Percentiles rank a stretch among this genome's conserved stretches.
Evolutionary conservation across 2,797 vertebrate genomes (phyloP).

Genomic region (Austrolebias charrua): DNA sequence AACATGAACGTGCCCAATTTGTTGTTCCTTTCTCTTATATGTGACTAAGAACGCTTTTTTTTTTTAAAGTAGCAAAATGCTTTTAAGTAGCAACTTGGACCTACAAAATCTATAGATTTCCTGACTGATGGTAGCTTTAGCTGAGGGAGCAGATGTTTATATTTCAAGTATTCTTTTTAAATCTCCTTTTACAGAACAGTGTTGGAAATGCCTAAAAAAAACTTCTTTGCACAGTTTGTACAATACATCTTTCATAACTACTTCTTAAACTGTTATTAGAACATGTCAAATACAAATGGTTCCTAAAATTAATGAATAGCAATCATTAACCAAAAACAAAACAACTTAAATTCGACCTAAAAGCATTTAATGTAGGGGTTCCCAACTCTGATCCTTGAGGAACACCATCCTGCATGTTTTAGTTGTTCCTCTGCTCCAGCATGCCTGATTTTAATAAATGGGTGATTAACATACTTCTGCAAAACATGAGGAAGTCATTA

Average conservation of each 20-base stretch:
- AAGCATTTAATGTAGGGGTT: too few species aligned
- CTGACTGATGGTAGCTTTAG: not conserved
- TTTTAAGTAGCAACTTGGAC: not conserved
- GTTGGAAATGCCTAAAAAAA: conserved; percentile 10
- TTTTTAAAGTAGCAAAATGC: not conserved
- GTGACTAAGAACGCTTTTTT: not conserved
- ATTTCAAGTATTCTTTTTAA: not conserved
- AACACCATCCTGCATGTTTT: too few species aligned
- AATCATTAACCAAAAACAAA: too few species aligned
- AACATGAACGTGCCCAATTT: not conserved
- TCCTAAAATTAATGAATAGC: too few species aligned
- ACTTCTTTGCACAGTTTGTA: not conserved
- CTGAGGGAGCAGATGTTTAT: not conserved
- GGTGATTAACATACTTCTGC: too few species aligned
- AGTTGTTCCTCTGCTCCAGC: too few species aligned
- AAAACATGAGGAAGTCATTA: too few species aligned
- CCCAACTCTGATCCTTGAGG: too few species aligned
- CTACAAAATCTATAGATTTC: not conserved
- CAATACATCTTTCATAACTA: not conserved
- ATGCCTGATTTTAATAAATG: too few species aligned
- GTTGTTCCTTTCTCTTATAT: not conserved
- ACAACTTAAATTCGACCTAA: too few species aligned
- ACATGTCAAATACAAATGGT: not conserved
- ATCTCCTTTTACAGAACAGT: not conserved
- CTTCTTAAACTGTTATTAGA: not conserved